Conservation (phyloP, 2,113 vertebrate species). For the Ancistrus triradiatus region DNA sequence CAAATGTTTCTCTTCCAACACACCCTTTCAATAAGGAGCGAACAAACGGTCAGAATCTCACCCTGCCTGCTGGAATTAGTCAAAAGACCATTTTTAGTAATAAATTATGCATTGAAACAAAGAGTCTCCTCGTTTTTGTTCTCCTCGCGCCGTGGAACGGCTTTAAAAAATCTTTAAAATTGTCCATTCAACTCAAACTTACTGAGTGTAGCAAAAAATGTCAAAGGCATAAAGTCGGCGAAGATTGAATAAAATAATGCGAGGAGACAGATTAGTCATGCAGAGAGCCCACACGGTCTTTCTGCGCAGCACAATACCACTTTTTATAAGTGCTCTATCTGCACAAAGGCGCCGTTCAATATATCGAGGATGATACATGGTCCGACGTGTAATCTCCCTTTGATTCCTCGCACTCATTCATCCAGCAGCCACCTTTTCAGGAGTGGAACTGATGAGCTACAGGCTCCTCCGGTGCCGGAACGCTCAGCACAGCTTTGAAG, state of each 20-base stretch:
- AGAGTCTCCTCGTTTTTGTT: slow-evolving; percentile 82
- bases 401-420: slow-evolving; percentile 97
- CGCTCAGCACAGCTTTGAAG: slow-evolving; percentile 70
- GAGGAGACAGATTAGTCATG: slow-evolving; percentile 99
- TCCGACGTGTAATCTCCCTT: slow-evolving; percentile 99
- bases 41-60: slow-evolving; percentile 77
- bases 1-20: slow-evolving; percentile 71
- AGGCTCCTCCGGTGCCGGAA: slow-evolving; percentile 80
- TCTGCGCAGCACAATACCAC: slow-evolving; percentile 95
- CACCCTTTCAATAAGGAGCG: slow-evolving; percentile 69
- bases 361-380: slow-evolving; percentile 99
- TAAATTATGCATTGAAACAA: slow-evolving; percentile 99
- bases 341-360: slow-evolving; percentile 98
- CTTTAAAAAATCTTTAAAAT: slow-evolving; percentile 99
- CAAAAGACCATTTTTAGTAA: slow-evolving; percentile 93
- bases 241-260: slow-evolving; percentile 99
- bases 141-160: slow-evolving; percentile 83
- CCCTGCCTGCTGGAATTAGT: slow-evolving; percentile 83
- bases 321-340: slow-evolving; percentile 98
- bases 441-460: slow-evolving; percentile 96
- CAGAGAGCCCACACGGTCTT: slow-evolving; percentile 98
- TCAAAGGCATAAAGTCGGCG: slow-evolving; percentile 99
- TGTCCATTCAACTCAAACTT: slow-evolving; percentile 99
- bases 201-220: slow-evolving; percentile 99
- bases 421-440: slow-evolving; percentile 96